A percentile compares a stretch with the other conserved stretches of the same genome.
phyloP scores from a whole-genome alignment of 2,113 vertebrate genomes.

The Brevimyrus niger region DNA sequence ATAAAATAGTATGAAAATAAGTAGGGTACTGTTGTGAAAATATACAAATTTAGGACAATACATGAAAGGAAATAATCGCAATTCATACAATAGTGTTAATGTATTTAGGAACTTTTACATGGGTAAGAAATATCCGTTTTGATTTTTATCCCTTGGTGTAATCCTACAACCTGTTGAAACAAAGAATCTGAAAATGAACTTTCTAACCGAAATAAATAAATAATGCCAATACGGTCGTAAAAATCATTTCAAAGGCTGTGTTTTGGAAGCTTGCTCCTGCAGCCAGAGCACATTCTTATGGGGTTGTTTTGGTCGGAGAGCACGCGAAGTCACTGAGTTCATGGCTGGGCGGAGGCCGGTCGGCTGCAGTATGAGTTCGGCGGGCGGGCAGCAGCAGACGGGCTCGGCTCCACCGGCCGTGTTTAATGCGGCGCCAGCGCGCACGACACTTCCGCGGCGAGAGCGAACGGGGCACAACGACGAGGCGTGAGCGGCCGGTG shows the following conservation, averaged over 20 bases:
- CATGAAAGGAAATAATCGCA: not conserved
- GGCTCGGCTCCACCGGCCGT: not conserved
- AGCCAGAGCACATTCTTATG: conserved; percentile 16
- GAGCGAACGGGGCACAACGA: not conserved
- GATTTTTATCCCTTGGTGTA: not conserved
- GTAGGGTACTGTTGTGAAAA: not conserved
- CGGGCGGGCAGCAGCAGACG: not conserved
- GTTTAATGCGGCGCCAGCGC: not conserved
- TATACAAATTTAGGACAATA: not conserved
- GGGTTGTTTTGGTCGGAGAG: conserved; percentile 44
- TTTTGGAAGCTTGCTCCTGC: conserved; percentile 6
- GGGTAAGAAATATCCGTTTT: not conserved
- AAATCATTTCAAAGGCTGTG: not conserved
- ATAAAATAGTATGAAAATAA: not conserved
- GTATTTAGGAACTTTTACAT: not conserved
- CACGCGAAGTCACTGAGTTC: conserved; percentile 57
- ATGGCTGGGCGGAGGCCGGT: conserved; percentile 54
- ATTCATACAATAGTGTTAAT: not conserved
- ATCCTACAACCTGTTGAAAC: not conserved
- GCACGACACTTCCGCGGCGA: not conserved
- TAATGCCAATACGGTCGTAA: not conserved
- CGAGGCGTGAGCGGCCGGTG: not conserved
- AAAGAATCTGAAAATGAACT: not conserved
- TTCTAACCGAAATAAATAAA: not conserved
- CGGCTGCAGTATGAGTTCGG: conserved; percentile 18